phyloP scores from a whole-genome alignment of 2,113 vertebrate species.

The Brachionichthys hirsutus region DNA sequence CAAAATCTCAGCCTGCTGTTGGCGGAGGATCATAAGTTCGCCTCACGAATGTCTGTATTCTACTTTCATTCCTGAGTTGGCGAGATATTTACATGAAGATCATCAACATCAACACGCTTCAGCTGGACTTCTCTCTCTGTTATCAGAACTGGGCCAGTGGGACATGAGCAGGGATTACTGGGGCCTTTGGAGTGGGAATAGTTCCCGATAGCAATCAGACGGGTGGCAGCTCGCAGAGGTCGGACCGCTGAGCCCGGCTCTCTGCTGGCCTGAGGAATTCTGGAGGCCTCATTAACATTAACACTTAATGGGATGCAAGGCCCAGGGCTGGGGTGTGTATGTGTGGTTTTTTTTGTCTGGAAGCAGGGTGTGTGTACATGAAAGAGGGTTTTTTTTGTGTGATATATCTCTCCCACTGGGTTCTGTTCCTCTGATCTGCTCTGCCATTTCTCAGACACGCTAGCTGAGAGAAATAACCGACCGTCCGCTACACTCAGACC shows the following conservation, averaged over 20 bases:
- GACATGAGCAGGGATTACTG: slow-evolving; percentile 3
- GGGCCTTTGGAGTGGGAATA: not conserved
- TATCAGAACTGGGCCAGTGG: slow-evolving; percentile 2
- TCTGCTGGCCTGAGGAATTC: slow-evolving; percentile 36
- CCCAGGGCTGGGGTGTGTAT: slow-evolving; percentile 35
- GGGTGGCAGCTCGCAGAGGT: slow-evolving; percentile 3
- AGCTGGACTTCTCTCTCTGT: too few relatives aligned
- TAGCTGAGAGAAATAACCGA: slow-evolving; percentile 60
- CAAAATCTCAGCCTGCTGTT: too few relatives aligned
- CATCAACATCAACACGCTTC: too few relatives aligned
- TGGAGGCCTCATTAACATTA: slow-evolving; percentile 45
- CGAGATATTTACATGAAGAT: not conserved
- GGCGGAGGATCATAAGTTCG: too few relatives aligned
- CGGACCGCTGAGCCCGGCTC: not conserved
- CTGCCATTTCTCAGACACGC: slow-evolving; percentile 62
- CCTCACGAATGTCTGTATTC: too few relatives aligned
- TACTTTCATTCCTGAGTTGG: not conserved
- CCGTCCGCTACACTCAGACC: slow-evolving; percentile 43
- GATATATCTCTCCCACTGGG: slow-evolving; percentile 61
- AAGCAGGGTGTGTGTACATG: slow-evolving; percentile 40
- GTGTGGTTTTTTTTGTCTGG: slow-evolving; percentile 24
- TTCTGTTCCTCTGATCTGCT: slow-evolving; percentile 48
- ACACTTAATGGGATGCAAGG: slow-evolving; percentile 9
- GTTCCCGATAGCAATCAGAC: slow-evolving; percentile 14
- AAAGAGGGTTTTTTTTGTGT: slow-evolving; percentile 43